Base-by-base conservation (phyloP, 2,888 invertebrate species). In the Andrena marginata region DNA sequence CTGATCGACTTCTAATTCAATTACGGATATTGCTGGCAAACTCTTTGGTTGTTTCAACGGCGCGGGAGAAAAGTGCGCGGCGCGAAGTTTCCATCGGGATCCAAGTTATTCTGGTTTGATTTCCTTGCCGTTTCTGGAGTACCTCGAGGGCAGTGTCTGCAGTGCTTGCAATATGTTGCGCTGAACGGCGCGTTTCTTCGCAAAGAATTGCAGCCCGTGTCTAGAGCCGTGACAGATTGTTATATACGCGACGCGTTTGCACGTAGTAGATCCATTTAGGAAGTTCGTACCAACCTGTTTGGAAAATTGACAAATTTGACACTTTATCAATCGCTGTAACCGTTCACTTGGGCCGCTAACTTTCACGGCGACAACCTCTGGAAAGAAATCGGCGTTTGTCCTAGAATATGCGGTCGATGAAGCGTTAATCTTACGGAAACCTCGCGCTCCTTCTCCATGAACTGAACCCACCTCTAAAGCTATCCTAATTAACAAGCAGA, bases 151-250 rank as follows among this genome's bases (percentile, higher is more conserved):
- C 54, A 26, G 56, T 71, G 56, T 10, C 16, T 2, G 16, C 8
- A 33, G 16, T 35, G 64, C n/a, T 20, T 26, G 31, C 68, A 64
- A 68, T 54, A 75, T 63, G 78, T 75, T 54, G n/a, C 51, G 33
- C 60, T 54, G 63, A 63, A 68, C 68, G 42, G 60, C 20, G 10
- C 10, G 8, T 54, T 48, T 13, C 48, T 26, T 2, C 3, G 6
- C 16, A 54, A 29, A 42, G 48, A 42, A 67, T 60, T 10, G 0
- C 56, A 23, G 3, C 48, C 10, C 10, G 16, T 16, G 16, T 20
- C 4, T 42, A 1, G 4, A 13, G 23, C 5, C 26, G 42, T 42
- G 26, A 20, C 16, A 35, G 20, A 31, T 60, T n/a, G 8, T 35
- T 23, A 31, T 68, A 51, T 3, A 29, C 48, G 7, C 23, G 42